Evolutionary conservation across 2,797 vertebrate genomes (phyloP).

Genomic region (Gephyroberyx darwinii): DNA sequence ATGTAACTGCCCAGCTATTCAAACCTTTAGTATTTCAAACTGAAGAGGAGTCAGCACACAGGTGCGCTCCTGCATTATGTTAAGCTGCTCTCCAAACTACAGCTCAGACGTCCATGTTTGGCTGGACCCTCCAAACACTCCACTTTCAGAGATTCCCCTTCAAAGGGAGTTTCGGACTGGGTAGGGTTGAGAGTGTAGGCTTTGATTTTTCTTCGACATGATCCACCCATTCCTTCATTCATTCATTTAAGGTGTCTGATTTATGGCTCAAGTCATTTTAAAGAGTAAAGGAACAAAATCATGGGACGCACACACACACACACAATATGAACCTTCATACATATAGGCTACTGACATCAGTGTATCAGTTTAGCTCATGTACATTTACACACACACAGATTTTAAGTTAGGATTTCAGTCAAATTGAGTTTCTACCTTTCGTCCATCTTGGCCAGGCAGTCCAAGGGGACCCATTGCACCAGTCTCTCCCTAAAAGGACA

Average conservation of each 20-base stretch:
- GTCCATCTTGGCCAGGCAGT: constrained; percentile 85
- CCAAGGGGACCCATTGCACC: constrained; percentile 87
- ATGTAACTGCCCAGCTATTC: constrained; percentile 61
- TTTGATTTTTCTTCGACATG: constrained; percentile 29
- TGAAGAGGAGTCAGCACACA: constrained; percentile 47
- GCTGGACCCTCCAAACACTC: constrained; percentile 42
- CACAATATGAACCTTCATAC: constrained; percentile 6
- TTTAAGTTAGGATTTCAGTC: constrained; percentile 10
- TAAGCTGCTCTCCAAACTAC: constrained; percentile 66
- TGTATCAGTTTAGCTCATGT: neutral
- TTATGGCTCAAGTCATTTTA: constrained; percentile 4
- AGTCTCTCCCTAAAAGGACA: constrained; percentile 84
- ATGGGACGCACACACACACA: neutral
- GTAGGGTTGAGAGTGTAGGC: neutral
- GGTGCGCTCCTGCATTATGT: constrained; percentile 56
- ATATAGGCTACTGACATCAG: neutral
- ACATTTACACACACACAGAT: neutral
- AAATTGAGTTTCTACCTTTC: constrained; percentile 84
- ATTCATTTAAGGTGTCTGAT: constrained; percentile 25
- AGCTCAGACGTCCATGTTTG: constrained; percentile 68
- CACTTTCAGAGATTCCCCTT: constrained; percentile 36
- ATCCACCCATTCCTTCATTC: constrained; percentile 2
- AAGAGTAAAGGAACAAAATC: neutral
- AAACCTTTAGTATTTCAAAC: constrained; percentile 27
- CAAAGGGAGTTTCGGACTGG: constrained; percentile 27